phyloP scores from a whole-genome alignment of 1,140 invertebrate genomes.

The Xylocopa sonorina region DNA sequence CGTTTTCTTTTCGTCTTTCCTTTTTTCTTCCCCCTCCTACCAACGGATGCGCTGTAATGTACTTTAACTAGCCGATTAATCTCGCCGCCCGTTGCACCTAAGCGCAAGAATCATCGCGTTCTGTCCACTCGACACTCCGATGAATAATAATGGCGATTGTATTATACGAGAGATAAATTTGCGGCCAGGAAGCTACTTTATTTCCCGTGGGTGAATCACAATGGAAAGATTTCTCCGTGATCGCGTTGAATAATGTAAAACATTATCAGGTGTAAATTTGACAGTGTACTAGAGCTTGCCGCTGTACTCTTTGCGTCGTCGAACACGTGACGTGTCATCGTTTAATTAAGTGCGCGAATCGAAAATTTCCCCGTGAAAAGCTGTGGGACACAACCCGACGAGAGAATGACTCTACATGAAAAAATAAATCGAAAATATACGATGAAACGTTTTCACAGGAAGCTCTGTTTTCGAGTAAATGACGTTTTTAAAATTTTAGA shows the following conservation, averaged over 20 bases:
- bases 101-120: conserved; percentile 48
- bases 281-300: too few species aligned
- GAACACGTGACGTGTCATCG: too few species aligned
- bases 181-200: not conserved
- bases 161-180: conserved; percentile 10
- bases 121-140: conserved; percentile 43
- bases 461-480: too few species aligned
- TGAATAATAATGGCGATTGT: conserved; percentile 56
- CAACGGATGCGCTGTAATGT: conserved; percentile 52
- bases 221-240: not conserved
- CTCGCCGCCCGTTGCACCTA: conserved; percentile 46
- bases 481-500: too few species aligned
- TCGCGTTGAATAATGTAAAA: not conserved
- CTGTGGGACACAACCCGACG: too few species aligned
- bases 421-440: too few species aligned
- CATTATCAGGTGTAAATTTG: too few species aligned
- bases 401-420: too few species aligned
- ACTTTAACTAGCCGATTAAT: conserved; percentile 61
- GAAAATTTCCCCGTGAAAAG: too few species aligned
- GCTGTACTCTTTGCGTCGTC: not conserved
- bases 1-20: conserved; percentile 22
- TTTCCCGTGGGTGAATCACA: conserved; percentile 1
- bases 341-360: too few species aligned
- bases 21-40: not conserved
- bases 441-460: too few species aligned